Evolutionary conservation across 2,888 invertebrate species (phyloP).

Genomic region (Volucella zonaria): DNA sequence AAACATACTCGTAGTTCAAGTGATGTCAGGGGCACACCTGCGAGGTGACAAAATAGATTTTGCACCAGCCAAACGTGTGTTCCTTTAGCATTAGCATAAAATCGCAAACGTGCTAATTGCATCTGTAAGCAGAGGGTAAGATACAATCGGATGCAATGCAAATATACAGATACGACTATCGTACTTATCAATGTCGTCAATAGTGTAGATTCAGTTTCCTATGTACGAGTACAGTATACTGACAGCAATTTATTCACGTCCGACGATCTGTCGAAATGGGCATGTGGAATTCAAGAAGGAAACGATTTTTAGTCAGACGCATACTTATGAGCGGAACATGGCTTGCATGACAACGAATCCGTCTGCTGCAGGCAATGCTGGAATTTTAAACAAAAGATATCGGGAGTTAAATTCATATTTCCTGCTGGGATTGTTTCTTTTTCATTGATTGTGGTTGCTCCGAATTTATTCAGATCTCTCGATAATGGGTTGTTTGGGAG

Average conservation of each 20-base stretch:
- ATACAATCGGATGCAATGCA: neutral
- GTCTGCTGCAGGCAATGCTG: neutral
- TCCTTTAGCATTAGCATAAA: neutral
- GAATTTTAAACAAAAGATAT: constrained; percentile 8
- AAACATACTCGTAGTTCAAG: neutral
- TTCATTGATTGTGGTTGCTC: too few relatives aligned
- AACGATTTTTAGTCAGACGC: constrained; percentile 11
- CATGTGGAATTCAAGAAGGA: constrained; percentile 9
- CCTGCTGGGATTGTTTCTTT: constrained; percentile 13
- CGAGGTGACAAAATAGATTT: neutral
- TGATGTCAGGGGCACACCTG: neutral
- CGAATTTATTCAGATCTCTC: neutral
- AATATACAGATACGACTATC: neutral
- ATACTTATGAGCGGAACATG: constrained; percentile 15
- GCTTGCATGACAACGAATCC: constrained; percentile 29
- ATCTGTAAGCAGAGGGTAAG: neutral
- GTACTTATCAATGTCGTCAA: too few relatives aligned
- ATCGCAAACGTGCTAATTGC: neutral
- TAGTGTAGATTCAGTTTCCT: constrained; percentile 16
- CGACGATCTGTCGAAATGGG: constrained; percentile 43
- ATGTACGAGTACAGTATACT: constrained; percentile 4
- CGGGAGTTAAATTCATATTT: neutral
- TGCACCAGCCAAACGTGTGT: neutral
- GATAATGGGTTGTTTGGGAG: neutral
- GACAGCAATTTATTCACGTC: constrained; percentile 26